Percentiles rank a stretch among this genome's conserved stretches.
These are phyloP conservation scores for Camponotus fellah DNA, from an alignment of 2,888 invertebrate genomes.

Conservation along the genomic window DNA sequence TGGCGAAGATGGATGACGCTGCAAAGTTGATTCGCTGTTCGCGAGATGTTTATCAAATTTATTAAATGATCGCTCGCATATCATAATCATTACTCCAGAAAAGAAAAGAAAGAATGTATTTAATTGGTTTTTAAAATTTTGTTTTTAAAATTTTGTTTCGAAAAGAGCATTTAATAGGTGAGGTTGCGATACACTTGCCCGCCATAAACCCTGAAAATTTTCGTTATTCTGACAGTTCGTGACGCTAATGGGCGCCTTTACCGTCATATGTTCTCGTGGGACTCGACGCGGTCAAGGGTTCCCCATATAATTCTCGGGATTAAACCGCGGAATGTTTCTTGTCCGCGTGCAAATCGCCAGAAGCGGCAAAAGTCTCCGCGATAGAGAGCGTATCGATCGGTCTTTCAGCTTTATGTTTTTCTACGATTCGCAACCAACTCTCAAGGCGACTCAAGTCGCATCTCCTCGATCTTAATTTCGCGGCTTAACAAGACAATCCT, in stretches of 20 bases:
- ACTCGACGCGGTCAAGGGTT: slow-evolving; percentile 14
- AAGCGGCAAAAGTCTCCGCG: slow-evolving; percentile 21
- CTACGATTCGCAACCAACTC: not conserved
- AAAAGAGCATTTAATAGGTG: not conserved
- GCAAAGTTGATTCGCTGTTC: not conserved
- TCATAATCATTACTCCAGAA: not conserved
- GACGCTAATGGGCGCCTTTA: slow-evolving; percentile 38
- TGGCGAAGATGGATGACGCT: slow-evolving; percentile 9
- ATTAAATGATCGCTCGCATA: not conserved
- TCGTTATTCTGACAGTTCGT: slow-evolving; percentile 16
- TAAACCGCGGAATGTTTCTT: slow-evolving; percentile 48
- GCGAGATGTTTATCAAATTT: not conserved
- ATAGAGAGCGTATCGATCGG: slow-evolving; percentile 22
- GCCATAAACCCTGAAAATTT: not conserved
- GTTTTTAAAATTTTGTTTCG: not conserved
- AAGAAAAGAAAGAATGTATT: not conserved
- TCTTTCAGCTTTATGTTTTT: slow-evolving; percentile 9
- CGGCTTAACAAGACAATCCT: slow-evolving; percentile 52
- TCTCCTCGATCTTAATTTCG: slow-evolving; percentile 44
- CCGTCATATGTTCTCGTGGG: slow-evolving; percentile 39
- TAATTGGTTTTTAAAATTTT: not conserved
- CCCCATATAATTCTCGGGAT: slow-evolving; percentile 42
- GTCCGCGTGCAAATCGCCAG: slow-evolving; percentile 31
- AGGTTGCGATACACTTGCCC: slow-evolving; percentile 4
- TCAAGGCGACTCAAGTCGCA: slow-evolving; percentile 34